A percentile compares a stretch with the other conserved stretches of the same genome.
Conservation (phyloP, 2,888 invertebrate genomes). For the Dicyrtomina minuta region DNA sequence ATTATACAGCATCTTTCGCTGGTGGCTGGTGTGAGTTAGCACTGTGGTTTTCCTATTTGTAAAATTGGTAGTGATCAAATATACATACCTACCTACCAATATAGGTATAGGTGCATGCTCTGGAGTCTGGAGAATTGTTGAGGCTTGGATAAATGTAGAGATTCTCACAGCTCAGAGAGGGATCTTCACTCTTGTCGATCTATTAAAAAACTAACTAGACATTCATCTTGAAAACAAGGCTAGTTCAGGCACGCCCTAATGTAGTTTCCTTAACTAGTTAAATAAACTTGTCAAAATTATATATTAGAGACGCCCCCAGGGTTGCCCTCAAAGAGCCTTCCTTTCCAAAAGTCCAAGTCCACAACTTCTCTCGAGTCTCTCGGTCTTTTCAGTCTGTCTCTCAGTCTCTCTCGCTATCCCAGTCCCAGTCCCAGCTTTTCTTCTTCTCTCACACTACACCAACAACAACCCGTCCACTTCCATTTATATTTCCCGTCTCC, state of each 20-base stretch:
- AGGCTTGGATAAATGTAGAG: no score
- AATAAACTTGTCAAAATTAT: constrained; percentile 54
- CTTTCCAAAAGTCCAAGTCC: not conserved
- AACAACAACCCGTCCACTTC: no score
- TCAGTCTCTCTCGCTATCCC: not conserved
- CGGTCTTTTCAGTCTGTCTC: not conserved
- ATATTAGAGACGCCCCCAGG: constrained; percentile 40
- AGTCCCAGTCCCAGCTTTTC: not conserved
- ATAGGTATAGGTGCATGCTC: no score
- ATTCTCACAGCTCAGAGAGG: not conserved
- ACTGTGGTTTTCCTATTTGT: no score
- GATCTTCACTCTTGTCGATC: constrained; percentile 22
- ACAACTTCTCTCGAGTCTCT: not conserved
- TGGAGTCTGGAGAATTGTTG: no score
- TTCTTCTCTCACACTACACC: no score
- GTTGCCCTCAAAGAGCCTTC: constrained; percentile 12
- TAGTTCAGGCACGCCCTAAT: constrained; percentile 51
- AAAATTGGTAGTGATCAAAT: no score
- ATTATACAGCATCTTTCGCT: no score
- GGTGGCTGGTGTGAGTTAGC: no score
- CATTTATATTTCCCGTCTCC: no score
- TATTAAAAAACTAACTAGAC: constrained; percentile 49
- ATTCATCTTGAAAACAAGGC: constrained; percentile 50
- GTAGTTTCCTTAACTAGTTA: constrained; percentile 52
- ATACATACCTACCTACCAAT: no score